phyloP scores from a whole-genome alignment of 2,888 invertebrate species.

The Psylliodes chrysocephalus region DNA sequence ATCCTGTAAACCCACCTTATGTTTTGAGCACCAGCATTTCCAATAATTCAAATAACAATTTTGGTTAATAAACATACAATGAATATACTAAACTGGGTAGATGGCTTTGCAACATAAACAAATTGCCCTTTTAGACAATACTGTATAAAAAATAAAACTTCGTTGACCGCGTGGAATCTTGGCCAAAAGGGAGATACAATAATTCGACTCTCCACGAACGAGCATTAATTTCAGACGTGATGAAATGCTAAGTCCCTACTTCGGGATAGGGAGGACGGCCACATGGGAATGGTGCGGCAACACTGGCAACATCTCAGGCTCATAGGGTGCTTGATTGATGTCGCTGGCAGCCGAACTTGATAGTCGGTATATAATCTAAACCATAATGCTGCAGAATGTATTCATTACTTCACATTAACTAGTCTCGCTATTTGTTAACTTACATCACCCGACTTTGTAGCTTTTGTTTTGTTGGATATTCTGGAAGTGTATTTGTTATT shows the following conservation, averaged over 20 bases:
- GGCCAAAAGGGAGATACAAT: not conserved
- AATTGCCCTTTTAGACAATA: no score
- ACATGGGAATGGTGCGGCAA: constrained; percentile 34
- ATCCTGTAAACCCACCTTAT: no score
- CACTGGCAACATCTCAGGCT: constrained; percentile 29
- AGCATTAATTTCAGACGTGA: constrained; percentile 26
- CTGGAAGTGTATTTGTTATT: no score
- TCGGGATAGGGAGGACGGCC: constrained; percentile 34
- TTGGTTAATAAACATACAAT: no score
- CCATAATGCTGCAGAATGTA: constrained; percentile 65
- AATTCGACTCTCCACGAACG: not conserved
- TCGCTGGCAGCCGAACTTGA: constrained; percentile 63
- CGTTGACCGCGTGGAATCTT: no score
- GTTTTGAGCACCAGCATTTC: no score
- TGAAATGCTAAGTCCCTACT: constrained; percentile 35
- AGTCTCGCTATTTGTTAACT: constrained; percentile 59
- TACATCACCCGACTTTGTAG: not conserved
- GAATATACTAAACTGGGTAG: no score
- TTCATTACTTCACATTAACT: constrained; percentile 65
- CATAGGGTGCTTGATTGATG: constrained; percentile 62
- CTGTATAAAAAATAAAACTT: no score
- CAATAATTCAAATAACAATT: no score
- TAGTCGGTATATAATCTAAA: constrained; percentile 65
- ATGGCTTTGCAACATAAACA: no score
- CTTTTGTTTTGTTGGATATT: not conserved